A percentile compares a stretch with the other conserved stretches of the same genome.
Conservation (phyloP, 2,113 vertebrate genomes). For the Tauraco erythrolophus region DNA sequence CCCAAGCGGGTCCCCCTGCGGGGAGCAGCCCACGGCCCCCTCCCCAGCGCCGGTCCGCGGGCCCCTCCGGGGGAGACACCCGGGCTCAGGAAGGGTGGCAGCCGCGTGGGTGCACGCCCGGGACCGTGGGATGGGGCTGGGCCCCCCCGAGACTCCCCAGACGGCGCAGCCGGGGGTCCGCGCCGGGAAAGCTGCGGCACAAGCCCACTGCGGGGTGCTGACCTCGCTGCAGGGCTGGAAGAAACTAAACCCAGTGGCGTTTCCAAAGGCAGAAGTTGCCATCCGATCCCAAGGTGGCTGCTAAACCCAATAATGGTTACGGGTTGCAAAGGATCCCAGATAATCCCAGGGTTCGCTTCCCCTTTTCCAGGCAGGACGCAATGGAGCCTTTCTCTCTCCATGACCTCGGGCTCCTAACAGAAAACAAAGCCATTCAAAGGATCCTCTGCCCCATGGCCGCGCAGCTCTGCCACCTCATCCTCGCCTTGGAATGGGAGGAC, state of each 20-base stretch:
- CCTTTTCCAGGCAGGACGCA: not conserved
- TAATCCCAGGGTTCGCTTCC: not conserved
- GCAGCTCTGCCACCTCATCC: not conserved
- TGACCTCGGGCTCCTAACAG: not conserved
- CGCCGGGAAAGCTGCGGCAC: not conserved
- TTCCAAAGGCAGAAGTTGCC: not conserved
- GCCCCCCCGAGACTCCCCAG: not conserved
- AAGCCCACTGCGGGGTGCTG: not conserved
- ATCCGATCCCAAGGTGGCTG: rapidly evolving
- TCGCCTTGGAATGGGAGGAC: not conserved
- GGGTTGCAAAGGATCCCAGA: not conserved
- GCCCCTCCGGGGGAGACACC: not conserved
- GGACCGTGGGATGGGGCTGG: rapidly evolving
- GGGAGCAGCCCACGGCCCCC: rapidly evolving
- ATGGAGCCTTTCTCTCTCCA: not conserved
- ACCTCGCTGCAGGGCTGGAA: not conserved
- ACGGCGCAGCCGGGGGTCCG: not conserved
- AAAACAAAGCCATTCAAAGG: not conserved
- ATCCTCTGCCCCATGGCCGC: conserved; percentile 39
- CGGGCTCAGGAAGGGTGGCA: rapidly evolving
- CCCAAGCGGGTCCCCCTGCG: not conserved
- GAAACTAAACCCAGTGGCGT: not conserved
- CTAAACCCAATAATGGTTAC: not conserved
- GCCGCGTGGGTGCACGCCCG: not conserved
- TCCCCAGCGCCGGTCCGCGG: not conserved